A percentile compares a stretch with the other conserved stretches of the same genome.
Evolutionary conservation across 1,140 invertebrate species (phyloP).

Genomic region (Caenorhabditis briggsae): DNA sequence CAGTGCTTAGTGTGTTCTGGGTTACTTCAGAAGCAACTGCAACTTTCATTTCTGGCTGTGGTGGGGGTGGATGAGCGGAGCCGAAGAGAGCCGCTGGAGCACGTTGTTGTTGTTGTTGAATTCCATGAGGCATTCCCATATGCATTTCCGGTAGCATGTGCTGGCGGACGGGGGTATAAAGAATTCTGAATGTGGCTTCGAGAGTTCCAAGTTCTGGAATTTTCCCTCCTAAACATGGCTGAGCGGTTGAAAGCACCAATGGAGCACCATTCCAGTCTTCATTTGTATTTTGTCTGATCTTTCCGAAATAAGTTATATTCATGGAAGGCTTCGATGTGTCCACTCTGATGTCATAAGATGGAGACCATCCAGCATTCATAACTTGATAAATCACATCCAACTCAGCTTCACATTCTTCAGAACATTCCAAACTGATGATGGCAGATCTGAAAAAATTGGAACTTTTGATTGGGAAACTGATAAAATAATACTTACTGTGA

Average conservation of each 20-base stretch:
- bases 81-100: background rate
- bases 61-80: background rate
- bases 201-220: slow-evolving; percentile 77
- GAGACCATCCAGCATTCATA: slow-evolving; percentile 76
- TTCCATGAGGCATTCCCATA: too few relatives aligned
- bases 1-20: slow-evolving; percentile 68
- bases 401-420: slow-evolving; percentile 36
- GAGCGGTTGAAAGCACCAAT: slow-evolving; percentile 78
- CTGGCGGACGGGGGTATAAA: background rate
- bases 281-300: slow-evolving; percentile 78
- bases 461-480: background rate
- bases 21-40: slow-evolving; percentile 20
- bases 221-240: slow-evolving; percentile 78
- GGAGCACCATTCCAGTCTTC: slow-evolving; percentile 79
- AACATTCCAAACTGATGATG: slow-evolving; percentile 46
- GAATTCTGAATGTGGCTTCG: slow-evolving; percentile 69
- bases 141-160: background rate
- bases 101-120: too few relatives aligned
- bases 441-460: slow-evolving; percentile 1
- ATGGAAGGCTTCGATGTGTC: slow-evolving; percentile 64
- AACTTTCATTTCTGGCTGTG: background rate
- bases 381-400: slow-evolving; percentile 78
- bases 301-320: slow-evolving; percentile 78
- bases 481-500: slow-evolving; percentile 2
- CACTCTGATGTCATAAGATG: slow-evolving; percentile 79